These are phyloP conservation scores for Patella pellucida DNA, from an alignment of 2,888 invertebrate species.

Conservation along the genomic window DNA sequence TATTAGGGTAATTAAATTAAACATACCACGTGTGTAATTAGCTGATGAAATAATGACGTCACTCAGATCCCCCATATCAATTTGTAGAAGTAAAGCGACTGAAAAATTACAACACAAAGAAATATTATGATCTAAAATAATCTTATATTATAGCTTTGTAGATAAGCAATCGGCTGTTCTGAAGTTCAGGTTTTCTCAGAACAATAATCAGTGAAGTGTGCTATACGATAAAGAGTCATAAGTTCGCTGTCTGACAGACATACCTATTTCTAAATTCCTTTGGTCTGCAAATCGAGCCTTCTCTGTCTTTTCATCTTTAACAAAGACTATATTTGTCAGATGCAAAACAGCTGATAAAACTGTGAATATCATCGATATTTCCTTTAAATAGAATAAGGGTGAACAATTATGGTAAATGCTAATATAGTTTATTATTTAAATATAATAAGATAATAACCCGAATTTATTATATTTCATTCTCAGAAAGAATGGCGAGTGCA, in stretches of 20 bases:
- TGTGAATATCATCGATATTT: slow-evolving; percentile 44
- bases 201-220: no score
- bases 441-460: no score
- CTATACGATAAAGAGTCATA: no score
- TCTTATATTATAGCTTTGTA: no score
- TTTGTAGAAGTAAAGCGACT: slow-evolving; percentile 12
- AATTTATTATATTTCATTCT: background rate
- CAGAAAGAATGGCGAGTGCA: background rate
- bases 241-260: no score
- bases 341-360: slow-evolving; percentile 48
- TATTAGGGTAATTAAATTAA: background rate
- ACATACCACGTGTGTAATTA: background rate
- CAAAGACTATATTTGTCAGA: slow-evolving; percentile 49
- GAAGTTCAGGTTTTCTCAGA: no score
- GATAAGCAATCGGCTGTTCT: no score
- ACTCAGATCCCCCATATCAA: background rate
- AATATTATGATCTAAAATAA: no score
- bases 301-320: slow-evolving; percentile 39
- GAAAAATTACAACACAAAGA: slow-evolving; percentile 1
- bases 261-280: slow-evolving; percentile 27
- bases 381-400: slow-evolving; percentile 33
- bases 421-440: no score
- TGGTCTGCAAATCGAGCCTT: slow-evolving; percentile 32
- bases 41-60: background rate
- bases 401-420: no score